Percentiles rank a stretch among this genome's conserved stretches.
Conservation (phyloP, 2,888 invertebrate genomes). For the Temnothorax unifasciatus region DNA sequence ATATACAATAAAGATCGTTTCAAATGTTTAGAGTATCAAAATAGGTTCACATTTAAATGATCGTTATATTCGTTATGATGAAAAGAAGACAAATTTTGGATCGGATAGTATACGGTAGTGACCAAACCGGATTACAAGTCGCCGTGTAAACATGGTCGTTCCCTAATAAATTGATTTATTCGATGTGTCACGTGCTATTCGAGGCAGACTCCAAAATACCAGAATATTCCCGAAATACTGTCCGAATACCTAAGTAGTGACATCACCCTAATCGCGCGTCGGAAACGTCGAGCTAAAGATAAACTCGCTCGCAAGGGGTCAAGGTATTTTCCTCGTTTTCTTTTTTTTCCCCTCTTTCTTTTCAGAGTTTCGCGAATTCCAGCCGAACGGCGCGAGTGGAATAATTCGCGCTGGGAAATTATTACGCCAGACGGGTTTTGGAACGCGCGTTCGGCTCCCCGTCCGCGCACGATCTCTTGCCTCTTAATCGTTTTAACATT, state of each 20-base stretch:
- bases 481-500: slow-evolving; percentile 55
- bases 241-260: background rate
- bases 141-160: background rate
- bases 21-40: too few species aligned
- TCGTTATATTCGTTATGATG: too few species aligned
- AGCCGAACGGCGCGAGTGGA: slow-evolving; percentile 10
- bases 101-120: too few species aligned
- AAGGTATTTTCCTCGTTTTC: background rate
- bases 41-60: too few species aligned
- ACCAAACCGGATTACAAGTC: too few species aligned
- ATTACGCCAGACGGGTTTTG: slow-evolving; percentile 32
- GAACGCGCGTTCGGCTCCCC: background rate
- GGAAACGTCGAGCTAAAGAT: background rate
- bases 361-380: background rate
- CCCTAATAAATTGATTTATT: background rate
- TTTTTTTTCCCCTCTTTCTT: background rate
- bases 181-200: background rate
- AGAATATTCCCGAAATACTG: background rate
- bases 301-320: background rate
- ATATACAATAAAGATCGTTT: too few species aligned
- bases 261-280: background rate
- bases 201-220: background rate
- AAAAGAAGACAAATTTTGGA: too few species aligned
- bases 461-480: background rate
- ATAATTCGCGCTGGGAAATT: slow-evolving; percentile 23